A percentile compares a stretch with the other conserved stretches of the same genome.
phyloP scores from a whole-genome alignment of 2,888 invertebrate genomes.

The Eupithecia tripunctaria region DNA sequence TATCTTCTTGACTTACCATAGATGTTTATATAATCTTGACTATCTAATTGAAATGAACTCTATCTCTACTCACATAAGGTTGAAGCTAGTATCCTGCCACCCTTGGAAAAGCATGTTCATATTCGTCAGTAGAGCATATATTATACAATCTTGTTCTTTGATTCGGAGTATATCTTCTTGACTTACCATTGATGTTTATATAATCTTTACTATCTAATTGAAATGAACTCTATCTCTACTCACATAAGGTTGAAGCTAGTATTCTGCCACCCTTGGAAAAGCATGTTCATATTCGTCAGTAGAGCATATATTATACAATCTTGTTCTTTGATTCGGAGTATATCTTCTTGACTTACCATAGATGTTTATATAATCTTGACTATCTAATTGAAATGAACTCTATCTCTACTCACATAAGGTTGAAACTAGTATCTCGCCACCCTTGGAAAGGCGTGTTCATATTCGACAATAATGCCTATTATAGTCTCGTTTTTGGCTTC shows the following conservation, averaged over 20 bases:
- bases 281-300: slow-evolving; percentile 81
- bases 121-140: too few relatives aligned
- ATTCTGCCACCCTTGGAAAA: slow-evolving; percentile 84
- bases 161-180: too few relatives aligned
- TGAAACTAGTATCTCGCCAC: slow-evolving; percentile 84
- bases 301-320: slow-evolving; percentile 78
- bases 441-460: slow-evolving; percentile 84
- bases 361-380: too few relatives aligned
- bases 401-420: slow-evolving; percentile 70
- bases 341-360: slow-evolving; percentile 84
- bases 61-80: too few relatives aligned
- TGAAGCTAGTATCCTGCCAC: too few relatives aligned
- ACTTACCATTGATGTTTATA: too few relatives aligned
- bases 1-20: too few relatives aligned
- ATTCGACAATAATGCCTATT: slow-evolving; percentile 76
- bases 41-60: not conserved
- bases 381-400: not conserved
- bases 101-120: too few relatives aligned
- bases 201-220: not conserved
- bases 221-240: slow-evolving; percentile 47
- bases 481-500: slow-evolving; percentile 75
- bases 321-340: slow-evolving; percentile 81
- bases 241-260: slow-evolving; percentile 82
- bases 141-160: too few relatives aligned
- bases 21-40: too few relatives aligned